Evolutionary conservation across 2,797 vertebrate genomes (phyloP), one percentile per base, ranked within the genome.

Genomic region (Bovichtus diacanthus): DNA sequence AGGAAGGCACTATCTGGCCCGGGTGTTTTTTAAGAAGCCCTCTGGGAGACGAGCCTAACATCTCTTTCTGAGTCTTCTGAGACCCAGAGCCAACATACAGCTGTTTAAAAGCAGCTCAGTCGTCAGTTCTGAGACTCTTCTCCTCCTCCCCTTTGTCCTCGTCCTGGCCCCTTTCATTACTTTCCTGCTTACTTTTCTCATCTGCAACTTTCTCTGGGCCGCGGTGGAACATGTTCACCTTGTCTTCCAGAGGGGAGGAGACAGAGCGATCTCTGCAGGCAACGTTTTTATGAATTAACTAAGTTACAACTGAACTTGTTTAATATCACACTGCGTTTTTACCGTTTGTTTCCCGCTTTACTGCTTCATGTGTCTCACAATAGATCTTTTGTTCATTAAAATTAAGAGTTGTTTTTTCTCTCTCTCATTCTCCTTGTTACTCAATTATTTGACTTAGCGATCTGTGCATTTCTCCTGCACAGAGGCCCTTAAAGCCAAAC

Each of bases 1-100:
- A 89, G 87, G 83, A 90, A 90, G 86, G 88, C 89, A 88, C 94
- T 93, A 84, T 90, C 94, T 95, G 92, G 95, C 93, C 92, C 60
- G 62, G 73, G 66, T 87, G 86, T 86, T 88, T 88, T 81, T 50
- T 87, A 88, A 87, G 88, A 79, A 89, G 83, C 89, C 80, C 70
- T 83, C 7, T 12, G 92, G 92, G 93, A 93, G 91, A 90, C 6
- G 90, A 83, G 84, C 83, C 87, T 82, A 90, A 91, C 90, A 93
- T 94, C 88, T 75, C 53, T 78, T 83, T 51, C 13, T 71, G 69
- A 75, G 41, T 70, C 82, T 88, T 86, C 31, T 12, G 91, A 92
- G 90, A 92, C 90, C 39, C 74, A 79, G 84, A 90, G 71, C 88
- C 86, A 93, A 92, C 91, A 92, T 65, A 83, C 76, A 87, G 85